Evolutionary conservation across 2,888 invertebrate species (phyloP).

Genomic region (Chalcis sispes): DNA sequence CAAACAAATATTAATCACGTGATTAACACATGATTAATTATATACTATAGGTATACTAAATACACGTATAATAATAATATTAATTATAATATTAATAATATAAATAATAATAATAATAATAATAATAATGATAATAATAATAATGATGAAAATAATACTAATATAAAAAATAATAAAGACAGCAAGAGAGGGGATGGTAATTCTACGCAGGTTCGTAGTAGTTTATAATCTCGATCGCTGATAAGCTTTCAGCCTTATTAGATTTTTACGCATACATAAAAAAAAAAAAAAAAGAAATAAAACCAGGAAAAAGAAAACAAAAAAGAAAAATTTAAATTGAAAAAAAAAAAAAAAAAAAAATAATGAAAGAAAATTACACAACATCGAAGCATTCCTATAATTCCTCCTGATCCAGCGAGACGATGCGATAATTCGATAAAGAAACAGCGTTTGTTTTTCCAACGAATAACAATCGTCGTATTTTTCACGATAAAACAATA

Average conservation of each 20-base stretch:
- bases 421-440: slow-evolving; percentile 23
- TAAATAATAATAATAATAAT: slow-evolving; percentile 13
- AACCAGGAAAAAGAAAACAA: background rate
- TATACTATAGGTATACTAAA: slow-evolving; percentile 6
- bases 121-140: too few species aligned
- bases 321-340: background rate
- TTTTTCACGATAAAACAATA: slow-evolving; percentile 6
- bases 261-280: slow-evolving; percentile 57
- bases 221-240: slow-evolving; percentile 59
- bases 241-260: slow-evolving; percentile 61
- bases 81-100: slow-evolving; percentile 22
- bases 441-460: background rate
- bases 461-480: slow-evolving; percentile 7
- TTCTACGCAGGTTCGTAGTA: slow-evolving; percentile 59
- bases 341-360: background rate
- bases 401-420: slow-evolving; percentile 14
- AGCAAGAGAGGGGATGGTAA: slow-evolving; percentile 9
- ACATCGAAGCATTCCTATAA: slow-evolving; percentile 37
- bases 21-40: slow-evolving; percentile 9
- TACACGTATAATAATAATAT: slow-evolving; percentile 22
- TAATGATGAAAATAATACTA: slow-evolving; percentile 9
- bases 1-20: background rate
- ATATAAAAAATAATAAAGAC: slow-evolving; percentile 32
- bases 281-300: slow-evolving; percentile 9
- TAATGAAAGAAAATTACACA: background rate